Evolutionary conservation across 2,888 invertebrate genomes (phyloP).

Genomic region (Drosophila austrosaltans): DNA sequence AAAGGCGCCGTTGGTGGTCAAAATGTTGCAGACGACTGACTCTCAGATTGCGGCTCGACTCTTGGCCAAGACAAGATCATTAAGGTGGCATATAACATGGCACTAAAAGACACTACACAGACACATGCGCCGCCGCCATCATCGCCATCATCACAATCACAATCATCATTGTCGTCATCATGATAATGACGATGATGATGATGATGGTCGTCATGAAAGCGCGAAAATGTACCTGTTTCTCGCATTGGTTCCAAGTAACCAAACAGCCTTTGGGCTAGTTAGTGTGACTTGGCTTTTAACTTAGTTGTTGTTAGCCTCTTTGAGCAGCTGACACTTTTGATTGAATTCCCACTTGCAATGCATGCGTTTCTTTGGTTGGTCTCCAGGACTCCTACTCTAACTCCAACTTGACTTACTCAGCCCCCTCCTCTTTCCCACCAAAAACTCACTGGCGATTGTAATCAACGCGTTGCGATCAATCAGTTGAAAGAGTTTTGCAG

Average conservation of each 20-base stretch:
- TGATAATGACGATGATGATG: conserved; percentile 18
- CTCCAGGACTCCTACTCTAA: conserved; percentile 3
- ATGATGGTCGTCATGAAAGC: conserved; percentile 28
- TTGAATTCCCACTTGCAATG: conserved; percentile 78
- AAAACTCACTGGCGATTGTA: conserved; percentile 54
- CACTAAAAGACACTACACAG: conserved; percentile 76
- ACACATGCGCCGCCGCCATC: conserved; percentile 61
- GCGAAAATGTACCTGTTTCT: conserved; percentile 76
- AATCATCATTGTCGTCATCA: conserved; percentile 25
- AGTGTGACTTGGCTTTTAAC: conserved; percentile 53
- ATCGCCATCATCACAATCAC: background rate
- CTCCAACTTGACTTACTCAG: conserved; percentile 13
- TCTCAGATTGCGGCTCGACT: conserved; percentile 50
- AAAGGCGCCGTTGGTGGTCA: conserved; percentile 82
- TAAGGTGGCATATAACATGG: conserved; percentile 82
- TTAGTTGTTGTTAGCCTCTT: conserved; percentile 60
- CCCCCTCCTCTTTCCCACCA: no score
- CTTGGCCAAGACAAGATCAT: conserved; percentile 80
- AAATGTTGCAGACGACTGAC: conserved; percentile 69
- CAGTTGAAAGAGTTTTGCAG: conserved; percentile 50
- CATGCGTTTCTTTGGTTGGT: background rate
- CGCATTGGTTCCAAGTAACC: conserved; percentile 35
- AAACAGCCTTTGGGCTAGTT: conserved; percentile 51
- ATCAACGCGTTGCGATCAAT: conserved; percentile 74
- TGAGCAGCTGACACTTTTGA: conserved; percentile 79